Base-by-base conservation (phyloP, 2,113 vertebrate species). In the Epinephelus fuscoguttatus region DNA sequence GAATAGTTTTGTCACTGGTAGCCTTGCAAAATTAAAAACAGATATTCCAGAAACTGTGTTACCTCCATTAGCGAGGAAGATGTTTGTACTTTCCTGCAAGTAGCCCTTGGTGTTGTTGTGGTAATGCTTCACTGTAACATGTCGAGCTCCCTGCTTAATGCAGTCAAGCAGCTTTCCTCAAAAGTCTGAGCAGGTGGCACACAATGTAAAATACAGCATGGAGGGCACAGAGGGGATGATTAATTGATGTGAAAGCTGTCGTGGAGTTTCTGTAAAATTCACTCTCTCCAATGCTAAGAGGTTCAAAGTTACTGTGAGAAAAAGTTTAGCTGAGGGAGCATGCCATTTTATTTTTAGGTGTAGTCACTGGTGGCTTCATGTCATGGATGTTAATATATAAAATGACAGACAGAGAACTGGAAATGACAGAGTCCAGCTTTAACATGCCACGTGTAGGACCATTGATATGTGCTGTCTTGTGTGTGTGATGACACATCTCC, bases 201-300 rank as follows among this genome's bases (percentile, higher is more conserved):
- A 59, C 21, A 25, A 25, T 66, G 52, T 59, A 15, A 56, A 67
- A 81, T 50, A 27, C 2, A 25, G n/a, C 37, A 42, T 18, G 47
- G 9, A 33, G 50, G 37, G 55, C 27, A 60, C 42, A n/a, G 53
- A 47, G 49, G 27, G 59, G 18, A 45, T 45, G 10, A 55, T 71
- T 55, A 12, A 56, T 64, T 56, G 14, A 27, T 70, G 66, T 50
- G 18, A 47, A 17, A 62, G 19, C 21, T 61, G 11, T 55, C 37
- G 25, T 56, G 3, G 60, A 49, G 25, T 66, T 33, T 40, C 50
- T 23, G 19, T 80, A 37, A 71, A 56, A 57, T 56, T 70, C 21
- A 52, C 4, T 23, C 5, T 56, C 37, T 66, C 18, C 1, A 33
- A 1, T 72, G 23, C 19, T 64, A 25, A 59, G 10, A 61, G 15